Conservation (phyloP, 2,888 invertebrate genomes). For the Orthosia gracilis region DNA sequence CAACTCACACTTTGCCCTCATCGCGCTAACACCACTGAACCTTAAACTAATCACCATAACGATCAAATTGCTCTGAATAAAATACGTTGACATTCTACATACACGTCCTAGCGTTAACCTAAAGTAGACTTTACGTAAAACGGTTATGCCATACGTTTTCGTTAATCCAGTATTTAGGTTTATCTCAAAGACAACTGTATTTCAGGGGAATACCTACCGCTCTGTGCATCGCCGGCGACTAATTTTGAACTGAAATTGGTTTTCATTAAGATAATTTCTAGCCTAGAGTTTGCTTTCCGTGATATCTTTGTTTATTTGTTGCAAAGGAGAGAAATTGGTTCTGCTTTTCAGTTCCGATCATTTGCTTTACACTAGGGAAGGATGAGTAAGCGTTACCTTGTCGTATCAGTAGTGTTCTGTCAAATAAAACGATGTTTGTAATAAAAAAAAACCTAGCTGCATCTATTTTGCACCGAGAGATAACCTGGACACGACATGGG, state of each 20-base stretch:
- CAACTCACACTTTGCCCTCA: constrained; percentile 50
- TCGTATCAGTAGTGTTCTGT: not conserved
- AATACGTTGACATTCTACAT: constrained; percentile 36
- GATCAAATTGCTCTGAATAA: constrained; percentile 44
- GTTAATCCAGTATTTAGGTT: constrained; percentile 55
- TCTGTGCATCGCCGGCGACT: constrained; percentile 11
- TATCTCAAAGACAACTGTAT: constrained; percentile 60
- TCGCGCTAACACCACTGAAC: constrained; percentile 32
- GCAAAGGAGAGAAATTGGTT: constrained; percentile 11
- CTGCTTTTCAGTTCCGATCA: constrained; percentile 24
- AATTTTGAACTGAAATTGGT: constrained; percentile 42
- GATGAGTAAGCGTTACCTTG: constrained; percentile 19
- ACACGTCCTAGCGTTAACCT: constrained; percentile 9
- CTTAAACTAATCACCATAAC: constrained; percentile 10
- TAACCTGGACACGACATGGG: too few species aligned
- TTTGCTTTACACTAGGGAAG: constrained; percentile 24
- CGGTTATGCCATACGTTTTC: constrained; percentile 22
- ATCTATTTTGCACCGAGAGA: not conserved
- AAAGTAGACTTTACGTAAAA: constrained; percentile 46
- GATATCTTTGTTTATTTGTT: constrained; percentile 30
- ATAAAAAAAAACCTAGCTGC: too few species aligned
- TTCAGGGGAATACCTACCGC: constrained; percentile 48
- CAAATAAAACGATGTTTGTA: too few species aligned
- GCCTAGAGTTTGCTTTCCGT: constrained; percentile 6
- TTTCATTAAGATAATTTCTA: constrained; percentile 35